These are phyloP conservation scores for Morinoia aosen DNA, from an alignment of 2,888 invertebrate genomes.

Conservation along the genomic window DNA sequence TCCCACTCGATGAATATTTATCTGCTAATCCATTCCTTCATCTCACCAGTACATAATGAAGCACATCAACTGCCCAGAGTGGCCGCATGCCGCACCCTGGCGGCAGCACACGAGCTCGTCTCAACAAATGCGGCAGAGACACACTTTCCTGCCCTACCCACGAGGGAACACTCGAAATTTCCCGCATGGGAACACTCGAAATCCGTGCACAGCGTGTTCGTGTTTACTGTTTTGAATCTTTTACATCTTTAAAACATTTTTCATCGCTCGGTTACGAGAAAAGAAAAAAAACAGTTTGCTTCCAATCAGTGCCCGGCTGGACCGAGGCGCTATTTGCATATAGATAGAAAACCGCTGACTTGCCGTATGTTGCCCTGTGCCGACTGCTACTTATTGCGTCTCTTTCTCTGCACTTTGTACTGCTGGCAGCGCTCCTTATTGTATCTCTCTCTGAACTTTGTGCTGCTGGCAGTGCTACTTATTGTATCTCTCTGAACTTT, in stretches of 20 bases:
- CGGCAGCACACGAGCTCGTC: too few relatives aligned
- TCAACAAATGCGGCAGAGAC: too few relatives aligned
- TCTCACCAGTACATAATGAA: not conserved
- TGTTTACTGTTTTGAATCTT: not conserved
- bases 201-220: not conserved
- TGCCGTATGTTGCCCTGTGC: not conserved
- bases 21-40: not conserved
- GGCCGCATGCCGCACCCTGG: too few relatives aligned
- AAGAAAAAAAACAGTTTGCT: constrained; percentile 34
- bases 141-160: not conserved
- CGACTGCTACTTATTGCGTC: not conserved
- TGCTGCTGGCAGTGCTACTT: too few relatives aligned
- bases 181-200: not conserved
- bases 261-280: not conserved
- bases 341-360: constrained; percentile 47
- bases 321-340: constrained; percentile 16
- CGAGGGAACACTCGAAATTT: not conserved
- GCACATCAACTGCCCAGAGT: not conserved
- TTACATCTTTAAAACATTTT: not conserved
- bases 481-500: too few relatives aligned
- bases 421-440: not conserved
- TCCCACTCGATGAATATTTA: not conserved
- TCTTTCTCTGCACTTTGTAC: not conserved
- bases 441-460: too few relatives aligned
- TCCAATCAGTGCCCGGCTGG: constrained; percentile 40